These are phyloP conservation scores for Dipus sagitta DNA, from an alignment of 2,797 vertebrate species.

Conservation along the genomic window DNA sequence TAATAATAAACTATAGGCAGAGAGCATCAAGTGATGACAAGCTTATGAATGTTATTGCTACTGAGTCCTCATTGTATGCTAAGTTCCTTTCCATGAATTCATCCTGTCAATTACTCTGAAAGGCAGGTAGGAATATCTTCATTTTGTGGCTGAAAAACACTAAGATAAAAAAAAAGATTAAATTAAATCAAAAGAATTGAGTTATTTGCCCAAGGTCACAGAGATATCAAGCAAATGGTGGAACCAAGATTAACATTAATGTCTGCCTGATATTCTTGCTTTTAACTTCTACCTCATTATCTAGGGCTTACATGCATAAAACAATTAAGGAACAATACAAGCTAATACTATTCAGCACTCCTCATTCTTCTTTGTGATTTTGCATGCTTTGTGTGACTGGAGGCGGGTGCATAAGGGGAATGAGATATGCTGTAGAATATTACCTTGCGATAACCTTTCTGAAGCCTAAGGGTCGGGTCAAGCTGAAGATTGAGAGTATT, in stretches of 20 bases:
- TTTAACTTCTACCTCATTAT: slow-evolving; percentile 45
- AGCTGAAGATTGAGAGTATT: background rate
- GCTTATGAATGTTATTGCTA: background rate
- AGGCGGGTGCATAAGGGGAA: slow-evolving; percentile 15
- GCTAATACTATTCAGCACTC: slow-evolving; percentile 12
- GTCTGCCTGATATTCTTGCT: slow-evolving; percentile 43
- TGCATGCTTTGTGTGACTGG: slow-evolving; percentile 14
- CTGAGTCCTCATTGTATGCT: background rate
- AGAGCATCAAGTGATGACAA: background rate
- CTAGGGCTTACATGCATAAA: slow-evolving; percentile 38
- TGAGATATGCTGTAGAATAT: slow-evolving; percentile 1
- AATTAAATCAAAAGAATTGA: background rate
- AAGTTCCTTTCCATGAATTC: slow-evolving; percentile 42
- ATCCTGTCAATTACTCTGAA: background rate
- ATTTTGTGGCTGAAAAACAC: slow-evolving; percentile 42
- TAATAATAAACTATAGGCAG: background rate
- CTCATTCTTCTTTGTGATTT: slow-evolving; percentile 18
- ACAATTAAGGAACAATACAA: slow-evolving; percentile 53
- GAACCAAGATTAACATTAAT: slow-evolving; percentile 58
- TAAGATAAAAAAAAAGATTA: slow-evolving; percentile 36
- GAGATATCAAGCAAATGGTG: slow-evolving; percentile 18
- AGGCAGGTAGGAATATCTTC: background rate
- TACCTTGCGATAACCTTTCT: slow-evolving; percentile 37
- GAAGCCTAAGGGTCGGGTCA: background rate
- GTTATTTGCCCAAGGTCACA: slow-evolving; percentile 41